Conservation (phyloP, 1,140 invertebrate species). For the Pachypeltis micranthus region DNA sequence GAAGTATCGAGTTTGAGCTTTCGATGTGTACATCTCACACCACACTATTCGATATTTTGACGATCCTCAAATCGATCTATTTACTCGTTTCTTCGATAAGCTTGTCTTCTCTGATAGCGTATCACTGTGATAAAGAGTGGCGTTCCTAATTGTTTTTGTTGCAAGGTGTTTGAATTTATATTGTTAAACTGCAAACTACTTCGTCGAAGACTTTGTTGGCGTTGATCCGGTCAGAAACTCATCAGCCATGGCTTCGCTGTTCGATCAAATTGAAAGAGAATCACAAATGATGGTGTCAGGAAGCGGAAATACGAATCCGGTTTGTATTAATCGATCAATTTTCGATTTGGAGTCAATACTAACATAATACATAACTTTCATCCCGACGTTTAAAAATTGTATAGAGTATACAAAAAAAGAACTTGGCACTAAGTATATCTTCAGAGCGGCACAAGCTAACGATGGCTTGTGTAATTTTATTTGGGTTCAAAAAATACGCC, state of each 20-base stretch:
- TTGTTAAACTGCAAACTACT: neutral
- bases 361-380: neutral
- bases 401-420: neutral
- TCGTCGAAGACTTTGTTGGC: neutral
- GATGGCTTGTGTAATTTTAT: no score
- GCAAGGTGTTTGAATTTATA: neutral
- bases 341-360: neutral
- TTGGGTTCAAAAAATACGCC: no score
- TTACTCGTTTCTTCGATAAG: no score
- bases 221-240: neutral
- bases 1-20: no score
- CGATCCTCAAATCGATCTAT: no score
- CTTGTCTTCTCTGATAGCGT: no score
- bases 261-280: constrained; percentile 64
- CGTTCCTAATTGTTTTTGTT: neutral
- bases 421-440: constrained; percentile 3
- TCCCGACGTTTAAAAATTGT: neutral
- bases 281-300: constrained; percentile 40
- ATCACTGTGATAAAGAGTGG: neutral
- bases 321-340: constrained; percentile 26
- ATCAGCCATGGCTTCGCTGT: constrained; percentile 36
- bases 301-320: constrained; percentile 29
- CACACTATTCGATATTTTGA: no score
- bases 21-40: no score
- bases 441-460: constrained; percentile 30